Percentiles rank a stretch among this genome's conserved stretches.
Conservation (phyloP, 2,113 vertebrate genomes). For the Rynchops niger region DNA sequence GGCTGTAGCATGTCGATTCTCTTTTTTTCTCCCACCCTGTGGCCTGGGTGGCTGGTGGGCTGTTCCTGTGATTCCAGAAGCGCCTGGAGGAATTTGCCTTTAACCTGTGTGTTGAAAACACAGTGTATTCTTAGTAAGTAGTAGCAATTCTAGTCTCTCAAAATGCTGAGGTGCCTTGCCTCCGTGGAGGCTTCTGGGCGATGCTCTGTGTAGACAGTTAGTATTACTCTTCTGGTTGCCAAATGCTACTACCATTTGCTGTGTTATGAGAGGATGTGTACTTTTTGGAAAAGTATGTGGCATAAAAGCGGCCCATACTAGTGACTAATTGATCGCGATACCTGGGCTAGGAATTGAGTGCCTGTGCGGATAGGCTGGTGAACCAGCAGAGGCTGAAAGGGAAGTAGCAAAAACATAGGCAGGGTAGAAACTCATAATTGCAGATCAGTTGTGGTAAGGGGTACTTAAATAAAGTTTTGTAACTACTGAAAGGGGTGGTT, state of each 20-base stretch:
- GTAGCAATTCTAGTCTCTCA: background rate
- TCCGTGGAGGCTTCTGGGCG: background rate
- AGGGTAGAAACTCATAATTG: background rate
- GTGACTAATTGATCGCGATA: background rate
- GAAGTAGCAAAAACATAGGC: rapidly evolving
- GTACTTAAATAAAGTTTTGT: background rate
- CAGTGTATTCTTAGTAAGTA: background rate
- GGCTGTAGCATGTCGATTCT: rapidly evolving
- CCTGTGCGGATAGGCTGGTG: background rate
- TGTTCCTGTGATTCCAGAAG: rapidly evolving
- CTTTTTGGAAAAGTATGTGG: background rate
- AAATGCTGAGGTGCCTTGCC: background rate
- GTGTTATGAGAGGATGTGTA: background rate
- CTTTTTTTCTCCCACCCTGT: rapidly evolving
- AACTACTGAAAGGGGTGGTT: background rate
- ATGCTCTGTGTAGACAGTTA: background rate
- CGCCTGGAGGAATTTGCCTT: background rate
- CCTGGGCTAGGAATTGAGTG: background rate
- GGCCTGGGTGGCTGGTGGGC: rapidly evolving
- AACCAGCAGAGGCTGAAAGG: background rate
- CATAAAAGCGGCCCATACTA: rapidly evolving
- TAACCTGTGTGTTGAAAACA: rapidly evolving
- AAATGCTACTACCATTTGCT: background rate
- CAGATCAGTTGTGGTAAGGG: too few relatives aligned
- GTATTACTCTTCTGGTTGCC: rapidly evolving